Evolutionary conservation across 2,113 vertebrate species (phyloP).

Genomic region (Helogale parvula): DNA sequence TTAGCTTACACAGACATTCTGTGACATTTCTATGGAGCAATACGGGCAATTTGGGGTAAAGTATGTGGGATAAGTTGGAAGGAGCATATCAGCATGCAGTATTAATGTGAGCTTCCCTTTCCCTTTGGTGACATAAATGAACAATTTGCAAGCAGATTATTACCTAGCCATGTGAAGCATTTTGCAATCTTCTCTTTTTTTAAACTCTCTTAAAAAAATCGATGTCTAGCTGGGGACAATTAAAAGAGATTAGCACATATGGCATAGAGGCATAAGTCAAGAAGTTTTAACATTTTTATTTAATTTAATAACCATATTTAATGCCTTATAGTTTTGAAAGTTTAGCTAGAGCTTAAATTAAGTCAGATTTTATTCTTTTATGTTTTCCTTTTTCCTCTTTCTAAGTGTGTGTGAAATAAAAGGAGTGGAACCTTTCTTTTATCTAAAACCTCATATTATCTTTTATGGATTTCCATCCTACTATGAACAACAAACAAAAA

Average conservation of each 20-base stretch:
- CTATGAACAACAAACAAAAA: neutral
- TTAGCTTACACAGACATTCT: conserved; percentile 4
- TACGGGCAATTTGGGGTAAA: conserved; percentile 30
- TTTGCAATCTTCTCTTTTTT: conserved; percentile 21
- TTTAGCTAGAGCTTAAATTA: conserved; percentile 43
- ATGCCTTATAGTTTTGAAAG: conserved; percentile 16
- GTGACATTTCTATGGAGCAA: conserved; percentile 57
- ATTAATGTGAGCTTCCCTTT: neutral
- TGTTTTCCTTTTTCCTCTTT: neutral
- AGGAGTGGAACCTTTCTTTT: neutral
- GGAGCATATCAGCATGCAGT: neutral
- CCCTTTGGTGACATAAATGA: conserved; percentile 55
- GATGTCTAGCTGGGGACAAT: conserved; percentile 51
- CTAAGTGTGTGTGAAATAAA: neutral
- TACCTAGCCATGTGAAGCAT: conserved; percentile 48
- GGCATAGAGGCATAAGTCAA: conserved; percentile 9
- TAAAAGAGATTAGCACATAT: conserved; percentile 49
- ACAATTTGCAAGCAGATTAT: conserved; percentile 29
- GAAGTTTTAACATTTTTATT: conserved; percentile 57
- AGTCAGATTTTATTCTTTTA: conserved; percentile 24
- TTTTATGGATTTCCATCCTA: neutral
- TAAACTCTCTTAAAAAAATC: neutral
- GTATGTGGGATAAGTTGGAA: neutral
- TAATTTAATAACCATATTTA: conserved; percentile 59
- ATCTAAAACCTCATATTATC: neutral